Percentiles rank a stretch among this genome's conserved stretches.
Evolutionary conservation across 2,113 vertebrate genomes (phyloP).

Genomic region (Regulus satrapa): DNA sequence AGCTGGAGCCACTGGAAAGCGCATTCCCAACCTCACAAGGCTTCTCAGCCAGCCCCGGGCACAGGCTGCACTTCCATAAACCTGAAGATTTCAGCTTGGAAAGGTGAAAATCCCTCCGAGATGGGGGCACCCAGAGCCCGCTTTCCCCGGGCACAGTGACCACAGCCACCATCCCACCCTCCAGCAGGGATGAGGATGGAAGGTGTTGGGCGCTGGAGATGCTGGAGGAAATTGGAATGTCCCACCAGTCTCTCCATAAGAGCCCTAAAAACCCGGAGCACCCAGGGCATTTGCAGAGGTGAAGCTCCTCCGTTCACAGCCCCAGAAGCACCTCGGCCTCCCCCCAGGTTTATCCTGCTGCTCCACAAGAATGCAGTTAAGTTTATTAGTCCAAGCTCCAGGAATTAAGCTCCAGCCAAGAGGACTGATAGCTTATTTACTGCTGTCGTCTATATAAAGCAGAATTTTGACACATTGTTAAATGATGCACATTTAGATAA

Average conservation of each 20-base stretch:
- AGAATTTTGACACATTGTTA: constrained; percentile 83
- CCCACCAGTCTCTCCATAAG: neutral
- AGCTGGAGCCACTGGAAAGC: neutral
- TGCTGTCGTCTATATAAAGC: constrained; percentile 79
- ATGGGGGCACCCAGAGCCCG: rapidly evolving
- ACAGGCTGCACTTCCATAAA: neutral
- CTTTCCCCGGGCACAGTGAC: neutral
- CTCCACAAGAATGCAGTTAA: neutral
- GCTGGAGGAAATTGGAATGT: neutral
- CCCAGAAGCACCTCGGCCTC: neutral
- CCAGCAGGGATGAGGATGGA: neutral
- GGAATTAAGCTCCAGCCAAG: constrained; percentile 70
- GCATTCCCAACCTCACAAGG: rapidly evolving
- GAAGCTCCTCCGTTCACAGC: neutral
- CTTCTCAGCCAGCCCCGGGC: neutral
- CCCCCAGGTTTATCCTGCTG: neutral
- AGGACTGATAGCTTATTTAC: constrained; percentile 82
- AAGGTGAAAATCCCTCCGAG: rapidly evolving
- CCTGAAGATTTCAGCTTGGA: neutral
- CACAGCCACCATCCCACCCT: neutral
- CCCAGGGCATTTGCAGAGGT: rapidly evolving
- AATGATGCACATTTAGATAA: constrained; percentile 85
- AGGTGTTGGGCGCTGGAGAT: neutral
- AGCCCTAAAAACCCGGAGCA: neutral
- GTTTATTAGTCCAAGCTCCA: constrained; percentile 50